Evolutionary conservation across 2,888 invertebrate genomes (phyloP).

Genomic region (Drosophila mulleri): DNA sequence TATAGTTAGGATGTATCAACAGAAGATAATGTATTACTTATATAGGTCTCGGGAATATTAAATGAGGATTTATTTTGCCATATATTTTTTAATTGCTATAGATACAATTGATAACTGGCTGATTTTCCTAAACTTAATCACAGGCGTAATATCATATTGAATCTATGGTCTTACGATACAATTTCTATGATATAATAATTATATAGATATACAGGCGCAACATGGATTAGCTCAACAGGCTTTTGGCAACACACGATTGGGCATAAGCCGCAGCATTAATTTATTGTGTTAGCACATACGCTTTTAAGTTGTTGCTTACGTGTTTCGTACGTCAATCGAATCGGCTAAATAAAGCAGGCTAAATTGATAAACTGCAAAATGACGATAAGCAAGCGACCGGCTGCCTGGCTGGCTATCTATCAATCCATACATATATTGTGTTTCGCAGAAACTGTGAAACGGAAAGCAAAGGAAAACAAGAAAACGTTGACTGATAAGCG

Average conservation of each 20-base stretch:
- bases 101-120: background rate
- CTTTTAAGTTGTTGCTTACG: constrained; percentile 51
- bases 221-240: background rate
- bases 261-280: constrained; percentile 15
- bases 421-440: constrained; percentile 7
- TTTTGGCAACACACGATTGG: background rate
- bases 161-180: background rate
- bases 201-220: background rate
- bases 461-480: constrained; percentile 38
- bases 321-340: constrained; percentile 65
- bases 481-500: constrained; percentile 47
- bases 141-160: background rate
- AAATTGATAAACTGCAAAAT: constrained; percentile 67
- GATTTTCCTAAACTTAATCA: background rate
- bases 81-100: no score
- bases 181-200: no score
- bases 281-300: constrained; percentile 27
- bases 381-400: constrained; percentile 56
- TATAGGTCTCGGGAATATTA: no score
- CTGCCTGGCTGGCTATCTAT: constrained; percentile 16
- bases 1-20: background rate
- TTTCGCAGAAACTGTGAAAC: constrained; percentile 45
- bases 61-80: no score
- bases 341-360: constrained; percentile 56
- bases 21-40: background rate